A percentile compares a stretch with the other conserved stretches of the same genome.
phyloP scores from a whole-genome alignment of 1,140 invertebrate species.

The Paraescarpia echinospica region DNA sequence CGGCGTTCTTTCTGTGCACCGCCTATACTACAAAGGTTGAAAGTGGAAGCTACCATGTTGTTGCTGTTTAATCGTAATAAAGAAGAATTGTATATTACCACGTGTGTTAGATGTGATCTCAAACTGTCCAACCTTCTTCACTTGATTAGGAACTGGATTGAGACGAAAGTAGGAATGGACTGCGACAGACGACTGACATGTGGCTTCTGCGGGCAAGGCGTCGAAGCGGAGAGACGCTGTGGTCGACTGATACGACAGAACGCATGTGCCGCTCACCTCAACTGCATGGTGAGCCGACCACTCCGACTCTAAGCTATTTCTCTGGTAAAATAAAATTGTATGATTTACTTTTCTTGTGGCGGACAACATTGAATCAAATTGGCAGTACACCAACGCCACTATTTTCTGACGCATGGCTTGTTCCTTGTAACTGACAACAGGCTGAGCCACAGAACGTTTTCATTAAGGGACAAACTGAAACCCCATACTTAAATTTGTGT shows the following conservation, averaged over 20 bases:
- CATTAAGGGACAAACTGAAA: too few species aligned
- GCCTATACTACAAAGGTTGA: too few species aligned
- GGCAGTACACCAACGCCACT: background rate
- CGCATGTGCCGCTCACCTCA: background rate
- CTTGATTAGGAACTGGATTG: background rate
- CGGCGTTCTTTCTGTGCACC: too few species aligned
- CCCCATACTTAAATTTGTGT: too few species aligned
- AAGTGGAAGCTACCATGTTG: too few species aligned
- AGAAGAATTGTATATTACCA: background rate
- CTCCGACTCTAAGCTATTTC: background rate
- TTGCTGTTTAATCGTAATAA: too few species aligned
- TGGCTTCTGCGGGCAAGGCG: background rate
- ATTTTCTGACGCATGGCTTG: background rate
- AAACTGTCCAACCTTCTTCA: background rate
- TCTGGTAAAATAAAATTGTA: background rate
- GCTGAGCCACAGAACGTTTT: background rate
- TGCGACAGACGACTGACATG: background rate
- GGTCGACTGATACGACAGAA: background rate
- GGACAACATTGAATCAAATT: background rate
- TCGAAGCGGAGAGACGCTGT: background rate
- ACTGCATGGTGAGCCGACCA: background rate
- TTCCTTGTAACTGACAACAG: background rate
- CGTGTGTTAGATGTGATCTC: background rate
- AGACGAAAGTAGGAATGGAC: background rate
- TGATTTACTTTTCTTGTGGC: background rate